Evolutionary conservation across 2,113 vertebrate genomes (phyloP).

Genomic region (Rhinopomastus cyanomelas): DNA sequence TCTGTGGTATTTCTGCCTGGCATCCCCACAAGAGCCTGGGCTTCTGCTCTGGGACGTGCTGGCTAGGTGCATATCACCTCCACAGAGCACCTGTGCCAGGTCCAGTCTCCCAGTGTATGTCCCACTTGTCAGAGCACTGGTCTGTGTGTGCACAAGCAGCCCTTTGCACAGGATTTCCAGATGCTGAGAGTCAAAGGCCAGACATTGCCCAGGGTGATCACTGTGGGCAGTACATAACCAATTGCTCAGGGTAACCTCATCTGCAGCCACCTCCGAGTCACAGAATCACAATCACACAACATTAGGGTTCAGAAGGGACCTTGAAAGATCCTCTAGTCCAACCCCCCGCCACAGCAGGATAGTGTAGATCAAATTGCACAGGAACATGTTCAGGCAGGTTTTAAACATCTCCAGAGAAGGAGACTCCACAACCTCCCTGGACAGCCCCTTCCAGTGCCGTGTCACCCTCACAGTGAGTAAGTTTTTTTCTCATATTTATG

Average conservation of each 20-base stretch:
- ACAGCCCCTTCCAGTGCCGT: no score
- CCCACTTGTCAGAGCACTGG: fast-evolving
- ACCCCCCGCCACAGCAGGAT: no score
- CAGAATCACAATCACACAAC: no score
- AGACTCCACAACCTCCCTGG: no score
- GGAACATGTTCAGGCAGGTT: no score
- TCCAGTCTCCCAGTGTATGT: background rate
- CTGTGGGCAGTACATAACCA: background rate
- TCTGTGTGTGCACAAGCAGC: background rate
- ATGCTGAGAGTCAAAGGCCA: background rate
- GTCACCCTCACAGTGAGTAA: no score
- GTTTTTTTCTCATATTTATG: no score
- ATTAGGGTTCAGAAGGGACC: no score
- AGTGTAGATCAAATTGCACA: no score
- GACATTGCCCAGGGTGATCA: background rate
- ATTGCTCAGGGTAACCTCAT: background rate
- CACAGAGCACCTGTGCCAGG: background rate
- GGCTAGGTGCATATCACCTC: background rate
- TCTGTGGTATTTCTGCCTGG: background rate
- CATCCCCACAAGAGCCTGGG: background rate
- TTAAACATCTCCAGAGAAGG: no score
- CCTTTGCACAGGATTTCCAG: background rate
- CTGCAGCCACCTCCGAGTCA: background rate
- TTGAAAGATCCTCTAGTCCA: no score
- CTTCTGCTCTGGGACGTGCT: background rate